Conservation (phyloP, 2,888 invertebrate species). For the Coenonympha glycerion region DNA sequence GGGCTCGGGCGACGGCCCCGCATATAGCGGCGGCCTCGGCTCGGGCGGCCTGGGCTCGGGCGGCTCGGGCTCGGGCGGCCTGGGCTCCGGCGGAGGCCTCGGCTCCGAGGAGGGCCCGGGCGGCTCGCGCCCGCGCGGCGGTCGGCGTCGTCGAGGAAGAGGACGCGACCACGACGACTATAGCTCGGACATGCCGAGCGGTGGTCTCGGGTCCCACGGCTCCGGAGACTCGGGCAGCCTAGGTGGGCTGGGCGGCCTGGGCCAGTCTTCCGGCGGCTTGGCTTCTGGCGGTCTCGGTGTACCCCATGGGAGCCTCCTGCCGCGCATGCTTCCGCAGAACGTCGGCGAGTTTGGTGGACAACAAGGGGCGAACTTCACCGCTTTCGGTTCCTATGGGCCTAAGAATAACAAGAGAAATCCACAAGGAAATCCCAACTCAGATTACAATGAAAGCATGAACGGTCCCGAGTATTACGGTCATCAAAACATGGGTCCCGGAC, state of each 20-base stretch:
- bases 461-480: conserved; percentile 49
- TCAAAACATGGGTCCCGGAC: conserved; percentile 57
- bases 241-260: conserved; percentile 47
- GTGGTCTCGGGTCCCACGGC: conserved; percentile 41
- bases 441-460: conserved; percentile 41
- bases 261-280: conserved; percentile 44
- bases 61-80: conserved; percentile 34
- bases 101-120: conserved; percentile 36
- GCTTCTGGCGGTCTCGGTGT: conserved; percentile 66
- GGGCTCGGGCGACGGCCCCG: conserved; percentile 37
- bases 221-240: conserved; percentile 36
- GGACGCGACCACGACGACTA: conserved; percentile 56
- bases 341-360: conserved; percentile 46
- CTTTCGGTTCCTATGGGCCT: conserved; percentile 63
- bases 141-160: conserved; percentile 64
- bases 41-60: conserved; percentile 31
- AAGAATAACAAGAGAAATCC: conserved; percentile 46
- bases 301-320: conserved; percentile 66
- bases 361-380: conserved; percentile 66
- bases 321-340: conserved; percentile 65
- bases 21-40: conserved; percentile 28
- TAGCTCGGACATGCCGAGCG: conserved; percentile 43
- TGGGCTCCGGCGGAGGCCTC: conserved; percentile 38
- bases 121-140: conserved; percentile 45
- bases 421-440: conserved; percentile 39